Evolutionary conservation across 2,888 invertebrate species (phyloP), one percentile per base, ranked within the genome.

Genomic region (Agrotis puta): DNA sequence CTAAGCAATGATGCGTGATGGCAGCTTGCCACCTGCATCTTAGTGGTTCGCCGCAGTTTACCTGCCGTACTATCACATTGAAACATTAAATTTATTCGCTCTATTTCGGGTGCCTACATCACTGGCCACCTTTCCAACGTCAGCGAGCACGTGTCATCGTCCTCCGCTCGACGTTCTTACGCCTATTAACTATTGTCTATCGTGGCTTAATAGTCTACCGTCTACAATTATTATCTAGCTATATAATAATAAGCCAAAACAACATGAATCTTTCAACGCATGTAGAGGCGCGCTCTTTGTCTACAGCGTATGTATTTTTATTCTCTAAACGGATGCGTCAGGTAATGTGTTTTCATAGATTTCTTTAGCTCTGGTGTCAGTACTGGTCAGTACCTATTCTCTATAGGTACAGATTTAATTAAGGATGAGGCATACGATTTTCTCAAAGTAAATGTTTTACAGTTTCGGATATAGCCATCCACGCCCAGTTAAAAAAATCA

Each of bases 81-180:
- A 82, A 84, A 79, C 85, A 74, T 76, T 84, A 87, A 74, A 86
- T 87, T 82, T 83, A 85, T 81, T 75, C 74, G 20, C 63, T 85
- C 91, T 95, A 95, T 94, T 94, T 92, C 85, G 75, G 88, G 88
- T 88, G 84, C 85, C 90, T 89, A 92, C 94, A 93, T 93, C 94
- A 93, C 89, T 80, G 85, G 88, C 90, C 90, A 92, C 91, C 90
- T 91, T 89, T 88, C 82, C 78, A 86, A 87, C 93, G 92, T 91
- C 92, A 93, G 86, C 73, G 79, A 85, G 83, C 93, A 93, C 93
- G 92, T 93, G 93, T 93, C 91, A 90, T 92, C 92, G 89, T 87
- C 90, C 92, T 86, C 84, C 62, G 78, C 78, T 73, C 82, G 81
- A 85, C 74, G 61, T 74, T 85, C 81, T 79, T 87, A 87, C 84